Conservation (phyloP, 2,113 vertebrate genomes). For the Burhinus bistriatus region DNA sequence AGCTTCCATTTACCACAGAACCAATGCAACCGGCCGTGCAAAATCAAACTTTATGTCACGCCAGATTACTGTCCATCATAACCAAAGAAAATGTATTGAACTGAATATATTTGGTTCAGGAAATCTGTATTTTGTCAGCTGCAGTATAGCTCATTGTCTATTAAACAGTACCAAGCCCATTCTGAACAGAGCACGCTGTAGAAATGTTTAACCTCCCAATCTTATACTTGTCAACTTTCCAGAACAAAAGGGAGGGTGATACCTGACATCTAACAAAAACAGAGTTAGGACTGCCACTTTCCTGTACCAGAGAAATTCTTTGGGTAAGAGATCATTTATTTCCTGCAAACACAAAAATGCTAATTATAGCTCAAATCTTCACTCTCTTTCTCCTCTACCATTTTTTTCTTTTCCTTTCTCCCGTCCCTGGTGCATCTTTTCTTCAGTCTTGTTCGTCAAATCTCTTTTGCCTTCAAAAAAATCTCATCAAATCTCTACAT, state of each 20-base stretch:
- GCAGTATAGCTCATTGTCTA: constrained; percentile 38
- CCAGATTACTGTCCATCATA: constrained; percentile 58
- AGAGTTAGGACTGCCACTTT: not conserved
- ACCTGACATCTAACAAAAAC: constrained; percentile 13
- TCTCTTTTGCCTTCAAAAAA: constrained; percentile 27
- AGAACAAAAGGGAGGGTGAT: constrained; percentile 7
- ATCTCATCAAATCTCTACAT: constrained; percentile 21
- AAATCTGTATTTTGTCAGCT: constrained; percentile 63
- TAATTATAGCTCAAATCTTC: constrained; percentile 1
- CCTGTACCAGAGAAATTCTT: not conserved
- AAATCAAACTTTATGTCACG: constrained; percentile 58
- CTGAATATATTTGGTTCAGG: constrained; percentile 36
- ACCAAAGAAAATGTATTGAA: constrained; percentile 40
- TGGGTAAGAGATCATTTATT: not conserved
- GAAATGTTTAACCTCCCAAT: constrained; percentile 46
- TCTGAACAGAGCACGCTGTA: not conserved
- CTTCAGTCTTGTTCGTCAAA: not conserved
- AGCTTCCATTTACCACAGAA: constrained; percentile 38
- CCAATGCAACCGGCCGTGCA: constrained; percentile 21
- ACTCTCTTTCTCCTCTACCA: not conserved
- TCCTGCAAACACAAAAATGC: not conserved
- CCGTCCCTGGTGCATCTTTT: not conserved
- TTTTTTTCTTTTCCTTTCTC: not conserved
- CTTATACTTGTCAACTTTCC: constrained; percentile 11
- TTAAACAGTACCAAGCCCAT: constrained; percentile 21